Conservation (phyloP, 2,888 invertebrate species). For the Andrena trimmerana region DNA sequence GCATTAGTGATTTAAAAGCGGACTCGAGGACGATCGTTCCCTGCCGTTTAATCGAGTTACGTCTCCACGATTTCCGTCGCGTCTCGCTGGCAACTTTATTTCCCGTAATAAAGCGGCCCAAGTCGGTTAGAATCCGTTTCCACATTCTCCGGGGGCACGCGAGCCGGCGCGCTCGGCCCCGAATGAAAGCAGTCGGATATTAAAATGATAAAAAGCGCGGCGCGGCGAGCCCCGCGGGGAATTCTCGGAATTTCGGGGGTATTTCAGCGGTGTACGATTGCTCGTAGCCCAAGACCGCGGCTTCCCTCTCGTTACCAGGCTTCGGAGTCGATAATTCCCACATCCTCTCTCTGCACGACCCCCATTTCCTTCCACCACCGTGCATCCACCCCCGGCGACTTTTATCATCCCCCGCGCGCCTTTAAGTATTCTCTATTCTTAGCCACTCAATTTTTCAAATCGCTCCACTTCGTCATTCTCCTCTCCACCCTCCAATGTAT, state of each 20-base stretch:
- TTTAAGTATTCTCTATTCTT: conserved; percentile 53
- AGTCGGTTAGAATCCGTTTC: conserved; percentile 6
- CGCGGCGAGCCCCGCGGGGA: background rate
- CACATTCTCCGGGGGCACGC: conserved; percentile 13
- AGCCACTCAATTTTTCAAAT: conserved; percentile 41
- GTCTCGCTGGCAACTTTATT: background rate
- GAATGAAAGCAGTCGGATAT: conserved; percentile 15
- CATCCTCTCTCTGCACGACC: conserved; percentile 5
- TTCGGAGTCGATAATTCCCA: conserved; percentile 18
- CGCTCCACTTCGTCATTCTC: conserved; percentile 38
- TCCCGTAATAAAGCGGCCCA: conserved; percentile 4
- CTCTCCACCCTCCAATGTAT: background rate
- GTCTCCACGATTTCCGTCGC: background rate
- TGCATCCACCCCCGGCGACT: conserved; percentile 31
- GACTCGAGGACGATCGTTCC: conserved; percentile 3
- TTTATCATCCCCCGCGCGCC: conserved; percentile 31
- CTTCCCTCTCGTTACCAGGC: conserved; percentile 4
- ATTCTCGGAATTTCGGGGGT: conserved; percentile 32
- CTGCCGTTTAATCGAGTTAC: too few species aligned
- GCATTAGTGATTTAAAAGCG: background rate
- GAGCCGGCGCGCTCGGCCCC: background rate
- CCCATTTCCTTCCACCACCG: conserved; percentile 17
- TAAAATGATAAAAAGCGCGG: conserved; percentile 28
- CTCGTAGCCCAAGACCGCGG: conserved; percentile 1
- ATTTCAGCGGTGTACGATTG: conserved; percentile 8